phyloP scores from a whole-genome alignment of 2,113 vertebrate species.

The Thalassarche chlororhynchos region DNA sequence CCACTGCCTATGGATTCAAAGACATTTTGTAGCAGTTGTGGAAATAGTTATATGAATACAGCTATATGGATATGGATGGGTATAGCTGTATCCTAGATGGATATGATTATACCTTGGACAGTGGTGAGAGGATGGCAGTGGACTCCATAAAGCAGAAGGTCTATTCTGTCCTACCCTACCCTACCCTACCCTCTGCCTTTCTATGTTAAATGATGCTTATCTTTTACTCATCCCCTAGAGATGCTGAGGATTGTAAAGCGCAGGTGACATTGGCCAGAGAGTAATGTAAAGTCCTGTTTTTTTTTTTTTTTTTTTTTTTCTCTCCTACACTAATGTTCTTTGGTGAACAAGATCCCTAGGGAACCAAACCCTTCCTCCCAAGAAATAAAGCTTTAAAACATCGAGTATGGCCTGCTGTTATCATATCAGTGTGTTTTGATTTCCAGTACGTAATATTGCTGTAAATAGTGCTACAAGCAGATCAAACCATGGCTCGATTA shows the following conservation, averaged over 20 bases:
- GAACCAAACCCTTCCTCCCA: neutral
- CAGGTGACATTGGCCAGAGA: neutral
- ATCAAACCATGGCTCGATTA: neutral
- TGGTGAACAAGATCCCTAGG: neutral
- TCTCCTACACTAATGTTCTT: neutral
- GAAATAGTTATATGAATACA: neutral
- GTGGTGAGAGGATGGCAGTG: neutral
- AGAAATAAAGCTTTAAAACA: neutral
- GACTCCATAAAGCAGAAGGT: neutral
- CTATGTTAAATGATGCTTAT: neutral
- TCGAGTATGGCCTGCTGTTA: neutral
- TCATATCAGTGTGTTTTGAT: slow-evolving; percentile 1
- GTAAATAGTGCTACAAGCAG: slow-evolving; percentile 14
- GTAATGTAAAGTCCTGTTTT: neutral
- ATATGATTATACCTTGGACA: neutral
- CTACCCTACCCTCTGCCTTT: neutral
- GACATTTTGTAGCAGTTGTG: neutral
- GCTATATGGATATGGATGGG: neutral
- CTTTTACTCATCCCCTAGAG: neutral
- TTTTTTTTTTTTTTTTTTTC: neutral
- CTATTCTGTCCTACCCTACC: too few relatives aligned
- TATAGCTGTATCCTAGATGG: neutral
- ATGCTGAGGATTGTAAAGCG: neutral
- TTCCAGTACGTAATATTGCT: neutral
- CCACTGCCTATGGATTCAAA: neutral